These are phyloP conservation scores for Acleris laterana DNA, from an alignment of 2,888 invertebrate species.

Conservation along the genomic window DNA sequence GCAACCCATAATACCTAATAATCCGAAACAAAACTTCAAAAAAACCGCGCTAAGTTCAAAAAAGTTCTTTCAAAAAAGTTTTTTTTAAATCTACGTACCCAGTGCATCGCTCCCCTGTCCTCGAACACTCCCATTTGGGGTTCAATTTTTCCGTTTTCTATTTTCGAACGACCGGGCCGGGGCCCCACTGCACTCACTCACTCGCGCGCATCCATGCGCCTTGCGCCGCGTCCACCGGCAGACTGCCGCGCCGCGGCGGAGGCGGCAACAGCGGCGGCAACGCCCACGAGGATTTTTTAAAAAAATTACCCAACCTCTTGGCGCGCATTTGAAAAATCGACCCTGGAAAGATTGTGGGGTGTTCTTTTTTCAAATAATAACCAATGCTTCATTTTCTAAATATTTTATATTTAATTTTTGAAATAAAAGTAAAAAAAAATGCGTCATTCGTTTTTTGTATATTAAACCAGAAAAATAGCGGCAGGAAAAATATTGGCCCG, in stretches of 20 bases:
- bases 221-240: constrained; percentile 75
- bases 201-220: constrained; percentile 70
- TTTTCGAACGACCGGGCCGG: constrained; percentile 79
- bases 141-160: constrained; percentile 80
- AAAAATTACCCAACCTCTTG: background rate
- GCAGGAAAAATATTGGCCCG: too few relatives aligned
- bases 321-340: background rate
- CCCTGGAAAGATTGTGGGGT: background rate
- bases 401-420: too few relatives aligned
- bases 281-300: background rate
- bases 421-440: too few relatives aligned
- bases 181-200: constrained; percentile 79
- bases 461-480: too few relatives aligned
- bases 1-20: background rate
- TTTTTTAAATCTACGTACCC: constrained; percentile 85
- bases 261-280: constrained; percentile 40
- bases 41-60: background rate
- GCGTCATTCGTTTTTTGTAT: too few relatives aligned
- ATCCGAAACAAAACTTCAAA: background rate
- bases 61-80: background rate
- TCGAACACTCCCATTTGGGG: constrained; percentile 97
- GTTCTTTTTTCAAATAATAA: too few relatives aligned
- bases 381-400: too few relatives aligned
- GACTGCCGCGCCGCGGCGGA: constrained; percentile 55
- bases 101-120: constrained; percentile 95